Conservation (phyloP, 2,888 invertebrate genomes). For the Oxyteleia sp. region DNA sequence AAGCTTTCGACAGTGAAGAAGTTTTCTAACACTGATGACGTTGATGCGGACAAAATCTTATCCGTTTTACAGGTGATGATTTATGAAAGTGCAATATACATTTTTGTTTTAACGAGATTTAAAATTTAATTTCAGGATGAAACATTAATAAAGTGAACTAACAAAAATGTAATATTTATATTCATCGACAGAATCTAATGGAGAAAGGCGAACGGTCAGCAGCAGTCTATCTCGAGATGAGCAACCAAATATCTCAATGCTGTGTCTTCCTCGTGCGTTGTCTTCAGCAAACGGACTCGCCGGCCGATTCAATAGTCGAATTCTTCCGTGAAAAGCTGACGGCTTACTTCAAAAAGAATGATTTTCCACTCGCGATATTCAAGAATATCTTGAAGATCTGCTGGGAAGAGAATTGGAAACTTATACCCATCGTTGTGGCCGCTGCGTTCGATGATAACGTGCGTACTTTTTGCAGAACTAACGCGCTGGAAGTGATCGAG, state of each 20-base stretch:
- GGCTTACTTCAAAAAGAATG: slow-evolving; percentile 90
- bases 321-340: slow-evolving; percentile 89
- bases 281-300: slow-evolving; percentile 88
- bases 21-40: slow-evolving; percentile 89
- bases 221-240: slow-evolving; percentile 90
- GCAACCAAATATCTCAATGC: slow-evolving; percentile 90
- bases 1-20: slow-evolving; percentile 90
- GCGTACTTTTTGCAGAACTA: slow-evolving; percentile 90
- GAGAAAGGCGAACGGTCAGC: slow-evolving; percentile 90
- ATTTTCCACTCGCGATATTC: slow-evolving; percentile 90
- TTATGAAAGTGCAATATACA: too few relatives aligned
- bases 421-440: slow-evolving; percentile 89
- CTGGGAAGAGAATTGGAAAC: slow-evolving; percentile 90
- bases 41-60: slow-evolving; percentile 89
- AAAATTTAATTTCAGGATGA: too few relatives aligned
- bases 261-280: slow-evolving; percentile 91
- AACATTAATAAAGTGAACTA: too few relatives aligned
- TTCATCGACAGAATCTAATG: slow-evolving; percentile 87
- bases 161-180: too few relatives aligned
- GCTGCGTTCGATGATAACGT: slow-evolving; percentile 90
- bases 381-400: slow-evolving; percentile 90
- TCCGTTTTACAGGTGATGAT: slow-evolving; percentile 88
- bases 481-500: slow-evolving; percentile 91
- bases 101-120: too few relatives aligned
- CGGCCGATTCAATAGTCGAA: slow-evolving; percentile 86